These are phyloP conservation scores for Azemiops feae DNA, from an alignment of 2,113 vertebrate species.

Conservation along the genomic window DNA sequence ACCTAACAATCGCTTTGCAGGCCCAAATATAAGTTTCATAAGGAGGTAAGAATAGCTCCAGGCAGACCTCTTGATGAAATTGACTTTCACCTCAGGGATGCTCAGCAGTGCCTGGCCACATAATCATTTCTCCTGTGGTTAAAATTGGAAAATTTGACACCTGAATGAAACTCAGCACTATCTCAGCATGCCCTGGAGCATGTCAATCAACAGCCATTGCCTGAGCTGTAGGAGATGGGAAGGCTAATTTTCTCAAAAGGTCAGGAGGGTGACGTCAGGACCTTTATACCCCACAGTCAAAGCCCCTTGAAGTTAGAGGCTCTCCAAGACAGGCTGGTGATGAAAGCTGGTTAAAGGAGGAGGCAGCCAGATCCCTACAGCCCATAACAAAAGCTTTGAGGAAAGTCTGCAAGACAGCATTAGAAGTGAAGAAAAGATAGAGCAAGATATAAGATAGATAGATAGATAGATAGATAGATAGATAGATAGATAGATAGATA, in stretches of 20 bases:
- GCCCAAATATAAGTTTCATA: neutral
- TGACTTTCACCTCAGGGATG: neutral
- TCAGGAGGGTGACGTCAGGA: neutral
- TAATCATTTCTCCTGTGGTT: neutral
- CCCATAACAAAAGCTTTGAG: neutral
- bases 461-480: too few species aligned
- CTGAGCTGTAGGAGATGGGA: neutral
- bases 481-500: too few species aligned
- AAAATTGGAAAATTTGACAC: neutral
- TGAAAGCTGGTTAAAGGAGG: neutral
- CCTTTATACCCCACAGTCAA: neutral
- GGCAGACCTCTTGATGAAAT: neutral
- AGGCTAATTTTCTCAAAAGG: neutral
- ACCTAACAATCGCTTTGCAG: neutral
- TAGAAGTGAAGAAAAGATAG: neutral
- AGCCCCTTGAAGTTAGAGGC: neutral
- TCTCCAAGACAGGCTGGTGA: neutral
- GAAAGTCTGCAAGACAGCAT: neutral
- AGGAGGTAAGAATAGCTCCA: neutral
- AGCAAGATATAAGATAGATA: too few species aligned
- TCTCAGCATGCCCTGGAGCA: too few species aligned
- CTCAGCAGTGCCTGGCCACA: neutral
- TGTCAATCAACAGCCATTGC: neutral
- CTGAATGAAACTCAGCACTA: neutral
- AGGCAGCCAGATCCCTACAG: neutral